Base-by-base conservation (phyloP, 2,113 vertebrate species). In the Xiphorhynchus elegans region DNA sequence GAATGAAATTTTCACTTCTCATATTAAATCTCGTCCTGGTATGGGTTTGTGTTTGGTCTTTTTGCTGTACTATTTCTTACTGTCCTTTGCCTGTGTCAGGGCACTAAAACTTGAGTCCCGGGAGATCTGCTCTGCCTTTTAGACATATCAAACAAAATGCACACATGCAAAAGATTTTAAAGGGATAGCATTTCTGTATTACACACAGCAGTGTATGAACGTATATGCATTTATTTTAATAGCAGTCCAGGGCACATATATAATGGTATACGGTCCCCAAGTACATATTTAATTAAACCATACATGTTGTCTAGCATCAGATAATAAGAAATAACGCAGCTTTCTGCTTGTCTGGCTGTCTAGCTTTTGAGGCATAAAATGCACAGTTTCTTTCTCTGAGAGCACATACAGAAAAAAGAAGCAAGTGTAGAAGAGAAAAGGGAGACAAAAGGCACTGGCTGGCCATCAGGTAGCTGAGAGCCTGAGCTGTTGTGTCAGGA, bases 381-480 rank as follows among this genome's bases (percentile, higher is more conserved):
- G 49, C 23, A n/a, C 40, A 13, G 23, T 84, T 90, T 87, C 56
- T 58, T 81, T 72, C 49, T 70, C 5, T 58, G 37, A 53, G 31
- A 80, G 33, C 59, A 47, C 49, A 13, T 44, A 2, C 20, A 84
- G 69, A 13, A 69, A 84, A 62, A 33, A 21, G 26, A 42, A 63
- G 17, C 17, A 42, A 63, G 39, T 42, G 37, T 40, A 42, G 42
- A 42, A 63, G 60, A 29, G 60, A 63, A 39, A 63, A 42, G 64
- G 33, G 77, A 72, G 73, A 91, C 90, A 86, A 78, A 84, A 97
- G 73, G 63, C 53, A 21, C 52, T 66, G 85, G 56, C 42, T 84
- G 79, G 53, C 84, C 73, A 39, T 93, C 70, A 95, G 80, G 88
- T 96, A 94, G 69, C 91, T 86, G 84, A 80, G 95, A 96, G 93